Conservation (phyloP, 2,888 invertebrate genomes). For the Drosophila nigricruria region DNA sequence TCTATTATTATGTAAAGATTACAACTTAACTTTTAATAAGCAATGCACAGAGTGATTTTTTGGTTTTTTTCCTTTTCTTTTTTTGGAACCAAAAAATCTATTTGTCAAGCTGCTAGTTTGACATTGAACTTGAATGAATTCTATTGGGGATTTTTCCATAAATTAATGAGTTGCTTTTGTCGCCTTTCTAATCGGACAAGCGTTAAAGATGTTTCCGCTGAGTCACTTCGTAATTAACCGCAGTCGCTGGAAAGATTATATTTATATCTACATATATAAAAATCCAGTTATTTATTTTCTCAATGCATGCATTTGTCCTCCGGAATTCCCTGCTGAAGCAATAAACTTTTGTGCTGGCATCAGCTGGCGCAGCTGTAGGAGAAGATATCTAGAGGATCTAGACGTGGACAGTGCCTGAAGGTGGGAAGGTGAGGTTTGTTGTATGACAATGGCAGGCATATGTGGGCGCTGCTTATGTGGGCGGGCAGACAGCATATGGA, state of each 20-base stretch:
- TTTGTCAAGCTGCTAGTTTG: not conserved
- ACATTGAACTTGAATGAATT: conserved; percentile 23
- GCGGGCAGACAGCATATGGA: conserved; percentile 28
- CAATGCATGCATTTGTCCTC: not conserved
- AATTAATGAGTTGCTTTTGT: conserved; percentile 1
- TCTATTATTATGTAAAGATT: conserved; percentile 11
- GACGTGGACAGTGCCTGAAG: conserved; percentile 3
- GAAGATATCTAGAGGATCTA: conserved; percentile 18
- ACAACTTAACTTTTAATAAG: not conserved
- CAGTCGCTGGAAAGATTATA: not conserved
- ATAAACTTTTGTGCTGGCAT: conserved; percentile 19
- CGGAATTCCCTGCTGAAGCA: conserved; percentile 17
- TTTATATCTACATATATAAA: not conserved
- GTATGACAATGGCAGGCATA: not conserved
- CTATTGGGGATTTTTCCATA: conserved; percentile 19
- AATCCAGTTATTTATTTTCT: not conserved
- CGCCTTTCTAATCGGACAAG: not conserved
- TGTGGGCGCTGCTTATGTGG: conserved; percentile 14
- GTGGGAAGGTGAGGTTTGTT: not conserved
- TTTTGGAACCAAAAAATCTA: not conserved
- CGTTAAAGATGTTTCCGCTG: not conserved
- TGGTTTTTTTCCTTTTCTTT: not conserved
- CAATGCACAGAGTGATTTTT: not conserved
- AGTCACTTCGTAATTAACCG: conserved; percentile 12
- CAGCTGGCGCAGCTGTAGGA: conserved; percentile 19